Percentiles rank a stretch among this genome's conserved stretches.
phyloP scores from a whole-genome alignment of 1,140 invertebrate genomes.

The Drosophila punjabiensis region DNA sequence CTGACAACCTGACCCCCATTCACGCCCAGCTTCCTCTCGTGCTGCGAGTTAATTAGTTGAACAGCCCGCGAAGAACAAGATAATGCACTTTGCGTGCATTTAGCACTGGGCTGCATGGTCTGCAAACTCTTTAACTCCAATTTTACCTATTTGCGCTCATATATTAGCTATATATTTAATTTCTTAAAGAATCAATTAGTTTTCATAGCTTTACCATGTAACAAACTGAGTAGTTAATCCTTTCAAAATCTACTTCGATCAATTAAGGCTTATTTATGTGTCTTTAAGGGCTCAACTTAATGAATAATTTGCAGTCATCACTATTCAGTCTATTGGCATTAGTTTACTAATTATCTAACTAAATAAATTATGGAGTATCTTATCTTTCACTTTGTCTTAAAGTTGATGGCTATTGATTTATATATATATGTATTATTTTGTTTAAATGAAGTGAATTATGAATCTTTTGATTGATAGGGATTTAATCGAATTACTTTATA shows the following conservation, averaged over 20 bases:
- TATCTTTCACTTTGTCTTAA: slow-evolving; percentile 7
- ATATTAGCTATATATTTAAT: background rate
- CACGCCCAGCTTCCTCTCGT: background rate
- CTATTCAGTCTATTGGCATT: slow-evolving; percentile 2
- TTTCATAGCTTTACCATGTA: background rate
- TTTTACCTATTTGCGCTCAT: background rate
- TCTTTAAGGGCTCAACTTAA: slow-evolving; percentile 2
- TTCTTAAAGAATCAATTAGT: background rate
- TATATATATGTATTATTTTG: slow-evolving; percentile 12
- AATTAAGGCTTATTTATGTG: background rate
- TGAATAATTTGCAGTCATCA: slow-evolving; percentile 13
- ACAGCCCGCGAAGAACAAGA: slow-evolving; percentile 35
- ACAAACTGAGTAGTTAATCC: background rate
- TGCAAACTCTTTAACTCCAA: background rate
- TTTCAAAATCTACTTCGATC: background rate
- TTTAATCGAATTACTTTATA: slow-evolving; percentile 1
- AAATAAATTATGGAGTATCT: slow-evolving; percentile 17
- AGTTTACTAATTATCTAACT: slow-evolving; percentile 6
- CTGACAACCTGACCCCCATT: slow-evolving; percentile 16
- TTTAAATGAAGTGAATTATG: slow-evolving; percentile 8
- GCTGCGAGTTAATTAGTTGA: slow-evolving; percentile 60
- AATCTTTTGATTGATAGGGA: slow-evolving; percentile 13
- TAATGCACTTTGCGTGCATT: slow-evolving; percentile 26
- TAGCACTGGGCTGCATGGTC: slow-evolving; percentile 39
- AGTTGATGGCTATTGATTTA: slow-evolving; percentile 13